phyloP scores from a whole-genome alignment of 2,888 invertebrate species.

The Hermaeophaga mercurialis region DNA sequence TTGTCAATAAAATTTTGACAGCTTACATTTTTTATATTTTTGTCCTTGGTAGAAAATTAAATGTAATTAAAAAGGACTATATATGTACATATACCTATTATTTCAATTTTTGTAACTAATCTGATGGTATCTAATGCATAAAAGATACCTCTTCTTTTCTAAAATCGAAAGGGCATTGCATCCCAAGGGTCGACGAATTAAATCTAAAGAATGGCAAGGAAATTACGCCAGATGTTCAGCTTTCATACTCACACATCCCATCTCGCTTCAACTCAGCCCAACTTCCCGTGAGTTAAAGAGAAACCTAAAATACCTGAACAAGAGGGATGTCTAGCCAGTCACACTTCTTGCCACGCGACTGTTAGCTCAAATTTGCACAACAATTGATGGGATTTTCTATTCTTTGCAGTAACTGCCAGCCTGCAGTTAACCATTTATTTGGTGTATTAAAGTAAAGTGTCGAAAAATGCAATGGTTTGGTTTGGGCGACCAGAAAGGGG shows the following conservation, averaged over 20 bases:
- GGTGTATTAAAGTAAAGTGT: background rate
- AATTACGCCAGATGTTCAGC: conserved; percentile 51
- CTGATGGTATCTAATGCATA: background rate
- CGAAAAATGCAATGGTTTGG: background rate
- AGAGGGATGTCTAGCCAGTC: conserved; percentile 56
- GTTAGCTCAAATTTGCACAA: conserved; percentile 55
- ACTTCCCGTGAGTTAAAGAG: conserved; percentile 9
- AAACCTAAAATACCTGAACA: conserved; percentile 47
- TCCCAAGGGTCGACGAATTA: conserved; percentile 33
- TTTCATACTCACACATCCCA: conserved; percentile 29
- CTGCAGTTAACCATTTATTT: conserved; percentile 21
- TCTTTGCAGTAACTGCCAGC: conserved; percentile 53
- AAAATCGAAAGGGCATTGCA: conserved; percentile 28
- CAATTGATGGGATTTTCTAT: conserved; percentile 55
- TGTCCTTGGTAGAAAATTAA: too few species aligned
- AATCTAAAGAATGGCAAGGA: conserved; percentile 34
- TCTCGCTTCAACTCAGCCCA: conserved; percentile 34
- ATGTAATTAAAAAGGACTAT: too few species aligned
- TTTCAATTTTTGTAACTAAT: too few species aligned
- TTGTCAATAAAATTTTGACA: too few species aligned
- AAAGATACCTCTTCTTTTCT: background rate
- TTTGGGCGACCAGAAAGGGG: conserved; percentile 24
- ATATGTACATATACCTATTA: too few species aligned
- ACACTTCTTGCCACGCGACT: conserved; percentile 56
- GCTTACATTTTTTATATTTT: too few species aligned